Conservation (phyloP, 2,888 invertebrate genomes). For the Monoplex corrugatus region DNA sequence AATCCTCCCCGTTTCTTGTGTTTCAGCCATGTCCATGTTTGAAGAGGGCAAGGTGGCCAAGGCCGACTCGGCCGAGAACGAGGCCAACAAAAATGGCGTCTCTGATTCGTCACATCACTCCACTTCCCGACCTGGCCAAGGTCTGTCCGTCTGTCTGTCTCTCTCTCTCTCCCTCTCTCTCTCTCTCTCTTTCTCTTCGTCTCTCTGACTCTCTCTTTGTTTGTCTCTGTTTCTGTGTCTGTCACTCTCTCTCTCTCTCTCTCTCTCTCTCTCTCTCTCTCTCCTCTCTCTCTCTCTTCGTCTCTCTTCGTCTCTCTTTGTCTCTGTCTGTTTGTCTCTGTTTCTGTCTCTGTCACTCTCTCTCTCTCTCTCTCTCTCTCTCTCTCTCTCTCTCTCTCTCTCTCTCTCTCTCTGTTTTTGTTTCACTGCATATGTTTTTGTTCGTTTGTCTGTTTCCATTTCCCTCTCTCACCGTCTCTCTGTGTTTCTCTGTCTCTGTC, state of each 20-base stretch:
- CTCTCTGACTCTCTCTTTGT: constrained; percentile 14
- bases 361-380: neutral
- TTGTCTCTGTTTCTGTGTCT: neutral
- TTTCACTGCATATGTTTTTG: neutral
- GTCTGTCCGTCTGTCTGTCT: constrained; percentile 35
- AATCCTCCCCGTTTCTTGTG: neutral
- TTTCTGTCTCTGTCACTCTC: neutral
- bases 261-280: constrained; percentile 31
- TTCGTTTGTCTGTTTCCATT: neutral
- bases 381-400: neutral
- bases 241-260: constrained; percentile 8
- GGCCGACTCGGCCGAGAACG: constrained; percentile 36
- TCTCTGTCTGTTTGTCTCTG: neutral
- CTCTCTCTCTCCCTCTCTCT: constrained; percentile 12
- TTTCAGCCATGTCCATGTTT: constrained; percentile 63
- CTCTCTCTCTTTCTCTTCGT: constrained; percentile 22
- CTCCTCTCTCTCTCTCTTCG: neutral
- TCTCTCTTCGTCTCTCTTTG: neutral
- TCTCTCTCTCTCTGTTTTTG: neutral
- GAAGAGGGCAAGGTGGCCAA: constrained; percentile 63
- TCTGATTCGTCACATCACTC: constrained; percentile 53
- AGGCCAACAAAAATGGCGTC: constrained; percentile 52
- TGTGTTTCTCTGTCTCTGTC: neutral
- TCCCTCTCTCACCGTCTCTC: neutral
- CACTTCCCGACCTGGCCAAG: constrained; percentile 49